Conservation (phyloP, 2,888 invertebrate species). For the Cylindroiulus punctatus region DNA sequence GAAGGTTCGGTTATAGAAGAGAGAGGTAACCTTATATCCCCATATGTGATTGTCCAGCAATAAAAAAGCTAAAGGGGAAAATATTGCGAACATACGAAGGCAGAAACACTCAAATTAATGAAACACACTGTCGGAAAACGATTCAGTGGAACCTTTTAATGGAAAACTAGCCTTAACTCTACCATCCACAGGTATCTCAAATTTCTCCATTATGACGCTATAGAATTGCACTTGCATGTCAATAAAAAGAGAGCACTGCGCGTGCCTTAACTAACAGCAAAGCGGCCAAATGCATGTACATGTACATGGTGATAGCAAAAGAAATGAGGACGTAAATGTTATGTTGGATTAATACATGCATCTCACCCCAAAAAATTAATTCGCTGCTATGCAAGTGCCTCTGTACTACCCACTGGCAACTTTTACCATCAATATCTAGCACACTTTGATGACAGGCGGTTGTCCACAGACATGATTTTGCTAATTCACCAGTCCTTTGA, state of each 20-base stretch:
- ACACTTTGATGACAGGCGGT: no score
- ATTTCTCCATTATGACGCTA: constrained; percentile 25
- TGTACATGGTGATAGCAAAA: neutral
- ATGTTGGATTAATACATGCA: neutral
- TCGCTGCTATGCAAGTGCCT: no score
- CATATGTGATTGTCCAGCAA: neutral
- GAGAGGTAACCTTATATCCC: neutral
- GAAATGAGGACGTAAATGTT: neutral
- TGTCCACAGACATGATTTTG: no score
- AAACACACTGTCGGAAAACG: constrained; percentile 21
- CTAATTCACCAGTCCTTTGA: no score
- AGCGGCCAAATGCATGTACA: neutral
- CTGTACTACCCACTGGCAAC: no score
- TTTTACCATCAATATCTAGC: no score
- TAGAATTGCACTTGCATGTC: constrained; percentile 35
- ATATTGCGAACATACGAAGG: neutral
- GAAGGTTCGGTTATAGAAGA: neutral
- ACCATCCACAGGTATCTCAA: neutral
- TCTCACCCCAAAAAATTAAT: no score
- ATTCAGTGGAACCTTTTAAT: constrained; percentile 35
- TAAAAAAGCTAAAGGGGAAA: neutral
- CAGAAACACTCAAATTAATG: neutral
- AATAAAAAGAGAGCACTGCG: neutral
- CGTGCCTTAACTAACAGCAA: neutral
- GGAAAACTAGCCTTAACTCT: neutral